A percentile compares a stretch with the other conserved stretches of the same genome.
Evolutionary conservation across 2,888 invertebrate species (phyloP).

Genomic region (Epsilonema sp.): DNA sequence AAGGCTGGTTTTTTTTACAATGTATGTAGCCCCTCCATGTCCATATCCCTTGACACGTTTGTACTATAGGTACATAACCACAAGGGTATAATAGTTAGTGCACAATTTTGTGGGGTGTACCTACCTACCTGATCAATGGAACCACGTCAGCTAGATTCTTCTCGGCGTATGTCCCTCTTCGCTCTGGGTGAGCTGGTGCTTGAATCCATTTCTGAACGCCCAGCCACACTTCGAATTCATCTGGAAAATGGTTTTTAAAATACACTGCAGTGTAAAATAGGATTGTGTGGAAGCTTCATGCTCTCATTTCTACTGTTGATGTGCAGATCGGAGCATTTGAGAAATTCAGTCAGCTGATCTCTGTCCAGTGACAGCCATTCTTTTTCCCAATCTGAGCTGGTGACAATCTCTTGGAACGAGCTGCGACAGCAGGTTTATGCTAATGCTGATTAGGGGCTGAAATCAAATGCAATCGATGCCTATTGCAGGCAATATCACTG

Average conservation of each 20-base stretch:
- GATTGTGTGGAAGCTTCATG: too few species aligned
- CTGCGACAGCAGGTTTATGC: conserved; percentile 16
- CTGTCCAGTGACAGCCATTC: conserved; percentile 28
- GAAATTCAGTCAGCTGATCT: conserved; percentile 32
- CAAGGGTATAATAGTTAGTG: too few species aligned
- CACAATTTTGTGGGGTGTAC: too few species aligned
- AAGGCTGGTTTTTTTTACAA: too few species aligned
- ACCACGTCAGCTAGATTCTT: conserved; percentile 18
- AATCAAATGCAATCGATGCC: too few species aligned
- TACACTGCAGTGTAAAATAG: not conserved
- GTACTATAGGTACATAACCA: too few species aligned
- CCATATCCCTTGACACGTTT: too few species aligned
- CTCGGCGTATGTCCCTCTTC: conserved; percentile 18
- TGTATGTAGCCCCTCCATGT: too few species aligned
- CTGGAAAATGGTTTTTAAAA: conserved; percentile 14
- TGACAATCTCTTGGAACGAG: conserved; percentile 27
- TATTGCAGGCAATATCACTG: too few species aligned
- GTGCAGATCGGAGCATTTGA: conserved; percentile 29
- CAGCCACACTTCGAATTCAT: conserved; percentile 32
- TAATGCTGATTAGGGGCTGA: conserved; percentile 2
- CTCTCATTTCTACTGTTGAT: not conserved
- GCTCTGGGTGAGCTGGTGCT: conserved; percentile 23
- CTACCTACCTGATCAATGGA: conserved; percentile 14
- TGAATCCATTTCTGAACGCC: conserved; percentile 30
- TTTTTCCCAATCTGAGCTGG: conserved; percentile 31